A percentile compares a stretch with the other conserved stretches of the same genome.
Evolutionary conservation across 2,797 vertebrate genomes (phyloP).

Genomic region (Poecilia picta): DNA sequence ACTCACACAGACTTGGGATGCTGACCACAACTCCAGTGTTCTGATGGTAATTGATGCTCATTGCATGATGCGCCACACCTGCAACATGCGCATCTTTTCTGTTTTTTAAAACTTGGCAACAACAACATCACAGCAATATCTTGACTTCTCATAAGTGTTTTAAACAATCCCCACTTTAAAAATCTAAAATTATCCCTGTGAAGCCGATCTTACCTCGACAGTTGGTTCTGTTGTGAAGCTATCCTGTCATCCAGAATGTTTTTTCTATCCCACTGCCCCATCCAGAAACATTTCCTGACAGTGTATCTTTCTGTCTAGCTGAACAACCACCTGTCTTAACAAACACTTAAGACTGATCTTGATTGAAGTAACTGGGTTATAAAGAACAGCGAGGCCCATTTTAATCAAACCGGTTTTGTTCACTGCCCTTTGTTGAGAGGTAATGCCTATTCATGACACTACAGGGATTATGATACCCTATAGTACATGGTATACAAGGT

Average conservation of each 20-base stretch:
- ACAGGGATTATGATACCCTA: not conserved
- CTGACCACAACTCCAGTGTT: not conserved
- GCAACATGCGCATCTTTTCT: not conserved
- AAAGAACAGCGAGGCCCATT: slow-evolving; percentile 14
- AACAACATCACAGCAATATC: no score
- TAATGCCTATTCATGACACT: not conserved
- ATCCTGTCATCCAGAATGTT: not conserved
- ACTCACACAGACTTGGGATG: not conserved
- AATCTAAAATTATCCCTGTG: not conserved
- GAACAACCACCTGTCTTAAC: slow-evolving; percentile 9
- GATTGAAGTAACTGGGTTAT: slow-evolving; percentile 10
- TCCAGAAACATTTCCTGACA: slow-evolving; percentile 9
- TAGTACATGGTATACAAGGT: no score
- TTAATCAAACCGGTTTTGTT: slow-evolving; percentile 19
- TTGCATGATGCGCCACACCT: not conserved
- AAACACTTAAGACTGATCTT: slow-evolving; percentile 11
- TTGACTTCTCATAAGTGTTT: no score
- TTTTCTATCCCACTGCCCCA: not conserved
- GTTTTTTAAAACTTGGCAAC: not conserved
- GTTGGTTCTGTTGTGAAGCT: not conserved
- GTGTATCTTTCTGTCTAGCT: slow-evolving; percentile 1
- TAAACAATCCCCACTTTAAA: not conserved
- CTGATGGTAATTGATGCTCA: not conserved
- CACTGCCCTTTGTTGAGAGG: not conserved
- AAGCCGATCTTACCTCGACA: not conserved